phyloP scores from a whole-genome alignment of 2,113 vertebrate genomes.

The Spheniscus mendiculus region DNA sequence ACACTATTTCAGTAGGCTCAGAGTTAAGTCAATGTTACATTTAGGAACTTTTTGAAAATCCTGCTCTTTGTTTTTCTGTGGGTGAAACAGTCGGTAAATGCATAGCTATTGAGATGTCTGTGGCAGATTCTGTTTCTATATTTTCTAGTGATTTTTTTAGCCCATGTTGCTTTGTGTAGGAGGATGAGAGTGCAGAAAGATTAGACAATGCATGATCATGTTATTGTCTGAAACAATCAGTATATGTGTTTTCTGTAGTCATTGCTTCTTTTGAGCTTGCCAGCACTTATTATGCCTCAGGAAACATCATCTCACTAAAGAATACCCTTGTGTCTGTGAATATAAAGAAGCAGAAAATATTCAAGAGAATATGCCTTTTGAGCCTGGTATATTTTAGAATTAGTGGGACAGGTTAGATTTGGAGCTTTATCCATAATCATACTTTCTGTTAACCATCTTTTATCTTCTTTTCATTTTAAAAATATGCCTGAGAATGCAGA shows the following conservation, averaged over 20 bases:
- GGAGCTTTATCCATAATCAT: not conserved
- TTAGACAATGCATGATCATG: not conserved
- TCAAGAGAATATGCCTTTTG: conserved; percentile 1
- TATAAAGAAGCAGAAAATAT: conserved; percentile 18
- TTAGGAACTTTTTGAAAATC: not conserved
- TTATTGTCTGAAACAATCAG: conserved; percentile 30
- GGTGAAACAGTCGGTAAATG: not conserved
- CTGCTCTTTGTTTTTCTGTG: not conserved
- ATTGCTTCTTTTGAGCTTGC: conserved; percentile 2
- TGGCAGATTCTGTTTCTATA: not conserved
- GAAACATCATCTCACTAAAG: not conserved
- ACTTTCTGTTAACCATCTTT: not conserved
- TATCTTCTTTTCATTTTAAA: not conserved
- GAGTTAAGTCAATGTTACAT: not conserved
- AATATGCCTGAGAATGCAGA: not conserved
- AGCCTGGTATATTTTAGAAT: not conserved
- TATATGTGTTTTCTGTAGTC: not conserved
- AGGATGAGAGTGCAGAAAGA: not conserved
- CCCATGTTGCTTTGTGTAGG: not conserved
- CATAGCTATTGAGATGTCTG: not conserved
- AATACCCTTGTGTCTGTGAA: not conserved
- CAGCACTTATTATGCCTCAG: not conserved
- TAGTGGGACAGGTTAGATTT: not conserved
- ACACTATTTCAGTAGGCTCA: not conserved
- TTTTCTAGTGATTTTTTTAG: not conserved